These are phyloP conservation scores for Aurelia aurita DNA, from an alignment of 30 jellyfish, hydroid and myxozoan genomes.

Conservation along the genomic window DNA sequence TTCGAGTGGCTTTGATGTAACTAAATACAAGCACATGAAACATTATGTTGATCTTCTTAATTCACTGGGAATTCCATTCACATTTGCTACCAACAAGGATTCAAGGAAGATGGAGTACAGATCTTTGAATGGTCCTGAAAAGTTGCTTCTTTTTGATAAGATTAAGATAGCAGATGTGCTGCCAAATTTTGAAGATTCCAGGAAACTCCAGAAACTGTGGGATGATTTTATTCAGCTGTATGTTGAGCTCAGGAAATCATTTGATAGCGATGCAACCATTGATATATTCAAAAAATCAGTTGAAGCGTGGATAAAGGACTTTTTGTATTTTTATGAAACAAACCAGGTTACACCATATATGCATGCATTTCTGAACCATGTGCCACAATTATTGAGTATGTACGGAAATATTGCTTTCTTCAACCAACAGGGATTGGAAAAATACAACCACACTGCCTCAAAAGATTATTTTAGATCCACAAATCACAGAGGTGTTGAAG, in stretches of 20 bases:
- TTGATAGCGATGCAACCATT: neutral
- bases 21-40: conserved; percentile 19
- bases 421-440: conserved; percentile 50
- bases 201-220: conserved; percentile 36
- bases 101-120: neutral
- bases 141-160: conserved; percentile 3
- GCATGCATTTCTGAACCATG: conserved; percentile 53
- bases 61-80: conserved; percentile 1
- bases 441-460: conserved; percentile 22
- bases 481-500: conserved; percentile 25
- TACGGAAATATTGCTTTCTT: conserved; percentile 16
- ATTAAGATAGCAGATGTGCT: conserved; percentile 7
- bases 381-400: conserved; percentile 16
- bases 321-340: conserved; percentile 11
- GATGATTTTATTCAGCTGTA: conserved; percentile 19
- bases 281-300: neutral
- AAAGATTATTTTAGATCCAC: conserved; percentile 49
- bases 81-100: conserved; percentile 9
- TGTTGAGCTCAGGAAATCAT: neutral
- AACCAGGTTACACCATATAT: conserved; percentile 36
- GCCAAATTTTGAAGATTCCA: conserved; percentile 16
- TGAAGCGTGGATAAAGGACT: conserved; percentile 16
- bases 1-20: conserved; percentile 1
- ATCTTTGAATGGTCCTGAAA: conserved; percentile 65
- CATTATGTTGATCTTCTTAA: neutral